phyloP scores from a whole-genome alignment of 2,888 invertebrate species.

The Drosophila infuscata region DNA sequence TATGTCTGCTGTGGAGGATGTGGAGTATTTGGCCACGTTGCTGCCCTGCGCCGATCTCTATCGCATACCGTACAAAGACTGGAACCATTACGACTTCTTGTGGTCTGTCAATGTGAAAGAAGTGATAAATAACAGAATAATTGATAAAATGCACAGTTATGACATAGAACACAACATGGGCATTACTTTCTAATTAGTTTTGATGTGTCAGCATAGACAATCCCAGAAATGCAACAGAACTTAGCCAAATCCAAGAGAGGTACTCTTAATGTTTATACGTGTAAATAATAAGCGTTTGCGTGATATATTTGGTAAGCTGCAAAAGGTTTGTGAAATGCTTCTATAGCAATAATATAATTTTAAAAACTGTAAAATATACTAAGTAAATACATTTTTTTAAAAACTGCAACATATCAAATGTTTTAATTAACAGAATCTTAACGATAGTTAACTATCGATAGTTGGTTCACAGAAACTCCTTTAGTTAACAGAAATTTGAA shows the following conservation, averaged over 20 bases:
- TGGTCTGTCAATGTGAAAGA: constrained; percentile 88
- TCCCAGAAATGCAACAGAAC: constrained; percentile 11
- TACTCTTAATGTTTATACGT: constrained; percentile 45
- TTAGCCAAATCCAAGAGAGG: constrained; percentile 37
- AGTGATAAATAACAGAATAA: constrained; percentile 86
- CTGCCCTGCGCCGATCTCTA: constrained; percentile 86
- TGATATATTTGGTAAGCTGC: constrained; percentile 60
- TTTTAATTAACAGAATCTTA: constrained; percentile 5
- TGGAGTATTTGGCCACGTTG: constrained; percentile 84
- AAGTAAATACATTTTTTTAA: constrained; percentile 11
- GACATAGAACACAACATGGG: constrained; percentile 58
- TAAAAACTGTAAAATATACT: constrained; percentile 29
- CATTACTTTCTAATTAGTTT: constrained; percentile 47
- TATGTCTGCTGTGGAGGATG: constrained; percentile 87
- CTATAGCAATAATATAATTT: constrained; percentile 34
- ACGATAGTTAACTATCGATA: constrained; percentile 5
- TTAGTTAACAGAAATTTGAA: neutral
- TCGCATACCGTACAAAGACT: constrained; percentile 86
- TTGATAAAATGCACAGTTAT: constrained; percentile 73
- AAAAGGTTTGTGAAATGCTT: constrained; percentile 66
- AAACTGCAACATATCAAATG: constrained; percentile 12
- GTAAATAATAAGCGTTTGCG: constrained; percentile 59
- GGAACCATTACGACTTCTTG: constrained; percentile 90
- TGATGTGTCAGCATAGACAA: constrained; percentile 5
- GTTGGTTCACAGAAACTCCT: neutral